Conservation (phyloP, 2,113 vertebrate species). For the Pogona vitticeps region DNA sequence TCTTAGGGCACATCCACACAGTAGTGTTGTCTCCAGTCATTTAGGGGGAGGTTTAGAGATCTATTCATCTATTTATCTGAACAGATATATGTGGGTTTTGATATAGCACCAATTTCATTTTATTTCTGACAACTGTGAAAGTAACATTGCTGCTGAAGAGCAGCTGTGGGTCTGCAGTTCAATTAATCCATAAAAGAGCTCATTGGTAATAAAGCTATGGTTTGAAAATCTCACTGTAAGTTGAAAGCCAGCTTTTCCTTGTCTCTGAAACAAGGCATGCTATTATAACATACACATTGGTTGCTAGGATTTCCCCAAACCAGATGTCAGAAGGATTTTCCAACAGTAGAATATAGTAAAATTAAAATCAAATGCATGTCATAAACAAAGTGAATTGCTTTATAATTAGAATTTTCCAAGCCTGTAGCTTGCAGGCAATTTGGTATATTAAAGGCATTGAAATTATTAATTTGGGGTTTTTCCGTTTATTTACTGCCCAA, state of each 20-base stretch:
- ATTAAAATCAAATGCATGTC: conserved; percentile 68
- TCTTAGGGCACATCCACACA: too few relatives aligned
- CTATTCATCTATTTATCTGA: not conserved
- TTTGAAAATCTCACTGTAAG: conserved; percentile 30
- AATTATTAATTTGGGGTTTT: conserved; percentile 61
- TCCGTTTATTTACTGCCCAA: conserved; percentile 37
- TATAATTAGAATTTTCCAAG: conserved; percentile 59
- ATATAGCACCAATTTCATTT: not conserved
- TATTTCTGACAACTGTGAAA: not conserved
- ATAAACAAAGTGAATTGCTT: conserved; percentile 56
- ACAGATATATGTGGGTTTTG: not conserved
- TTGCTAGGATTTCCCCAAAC: conserved; percentile 64
- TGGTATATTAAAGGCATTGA: conserved; percentile 58
- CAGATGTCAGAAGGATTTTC: conserved; percentile 53
- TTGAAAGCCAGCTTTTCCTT: conserved; percentile 34
- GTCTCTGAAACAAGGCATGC: conserved; percentile 45
- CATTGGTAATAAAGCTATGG: not conserved
- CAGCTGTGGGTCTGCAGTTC: not conserved
- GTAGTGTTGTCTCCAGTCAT: too few relatives aligned
- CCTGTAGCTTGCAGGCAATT: conserved; percentile 48
- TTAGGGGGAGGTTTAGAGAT: too few relatives aligned
- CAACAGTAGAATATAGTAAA: conserved; percentile 63
- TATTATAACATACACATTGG: conserved; percentile 43
- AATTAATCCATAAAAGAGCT: conserved; percentile 39
- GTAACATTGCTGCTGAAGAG: conserved; percentile 7